Base-by-base conservation (phyloP, 1,140 invertebrate genomes). In the Papilio polyxenes region DNA sequence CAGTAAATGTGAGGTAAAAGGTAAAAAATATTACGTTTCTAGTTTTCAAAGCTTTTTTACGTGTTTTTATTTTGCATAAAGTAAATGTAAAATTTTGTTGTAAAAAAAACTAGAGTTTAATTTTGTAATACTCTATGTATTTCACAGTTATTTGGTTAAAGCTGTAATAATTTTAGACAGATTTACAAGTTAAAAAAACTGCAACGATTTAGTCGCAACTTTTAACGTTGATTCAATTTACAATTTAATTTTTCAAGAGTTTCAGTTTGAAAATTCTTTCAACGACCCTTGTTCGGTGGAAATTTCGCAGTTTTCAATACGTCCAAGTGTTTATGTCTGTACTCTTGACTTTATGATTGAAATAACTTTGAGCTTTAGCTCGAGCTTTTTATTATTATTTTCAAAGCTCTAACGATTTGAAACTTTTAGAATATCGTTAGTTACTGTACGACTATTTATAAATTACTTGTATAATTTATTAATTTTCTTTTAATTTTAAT, bases 321-420 rank as follows among this genome's bases (percentile, higher is more conserved):
- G 78, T 80, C 78, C 78, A 44, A 80, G 78, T 62, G 78, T 80
- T 80, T 80, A 65, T 69, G 78, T 80, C 78, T 80, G 78, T 65
- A 69, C 78, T 80, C 56, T 80, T 69, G 78, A 80, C 59, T 44
- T 80, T 65, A 80, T 44, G 78, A 69, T n/a, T 51, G 48, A 76
- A 76, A 76, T 80, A 80, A 80, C 78, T 80, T 69, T 69, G 44
- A 53, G 75, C 75, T 31, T 10, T 3, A 69, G 7, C 40, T 78
- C 48, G 23, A 59, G 76, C 15, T 37, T 78, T 78, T 78, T 78
- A 56, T 78, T 78, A 78, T 78, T 59, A 78, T 37, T 53, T 78
- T 78, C 17, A 56, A 59, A 78, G 48, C 51, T 78, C 31, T 7
- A 53, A 49, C 75, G 20, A 51, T 49, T 65, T 31, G 11, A 65